Evolutionary conservation across 2,888 invertebrate genomes (phyloP), one percentile per base, ranked within the genome.

Genomic region (Ormyrus nitidulus): DNA sequence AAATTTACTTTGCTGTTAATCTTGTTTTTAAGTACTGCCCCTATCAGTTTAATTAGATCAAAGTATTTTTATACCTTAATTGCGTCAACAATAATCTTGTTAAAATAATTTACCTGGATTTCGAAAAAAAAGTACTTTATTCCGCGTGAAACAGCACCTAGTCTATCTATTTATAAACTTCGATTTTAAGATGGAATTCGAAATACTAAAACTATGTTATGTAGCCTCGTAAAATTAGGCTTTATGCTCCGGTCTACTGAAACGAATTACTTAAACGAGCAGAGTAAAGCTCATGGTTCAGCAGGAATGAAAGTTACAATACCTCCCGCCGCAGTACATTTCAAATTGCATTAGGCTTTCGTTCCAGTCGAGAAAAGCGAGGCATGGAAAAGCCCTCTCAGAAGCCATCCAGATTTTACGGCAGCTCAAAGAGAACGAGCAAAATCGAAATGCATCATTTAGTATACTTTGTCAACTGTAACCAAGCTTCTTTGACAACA

Each of bases 241-340:
- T 9, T 72, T 46, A 53, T 62, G 6, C 51, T 56, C 34, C 44
- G 34, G 51, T 72, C 70, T 70, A 59, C 54, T 61, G 11, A 48
- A 72, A 62, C 71, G n/a, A 72, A 72, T 72, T 34, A 19, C 53
- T 51, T 62, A 53, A 44, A 51, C 44, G 19, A 11, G 59, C 61
- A 34, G 61, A 61, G 61, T 61, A 72, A 72, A 61, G 71, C 53
- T 61, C 62, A 51, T 8, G 51, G 44, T 51, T 61, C 51, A 53
- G 34, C 61, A n/a, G 62, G 34, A 72, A 61, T 44, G 61, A 62
- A 62, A 61, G 71, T 62, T 72, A 72, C 71, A 72, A 72, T 72
- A 34, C 61, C 71, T 53, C 61, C 6, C 34, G 34, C 59, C 53
- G 51, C 53, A 53, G 61, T 44, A 44, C 44, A 62, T 44, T 62